Base-by-base conservation (phyloP, 1,140 invertebrate genomes). In the Heliothis virescens region DNA sequence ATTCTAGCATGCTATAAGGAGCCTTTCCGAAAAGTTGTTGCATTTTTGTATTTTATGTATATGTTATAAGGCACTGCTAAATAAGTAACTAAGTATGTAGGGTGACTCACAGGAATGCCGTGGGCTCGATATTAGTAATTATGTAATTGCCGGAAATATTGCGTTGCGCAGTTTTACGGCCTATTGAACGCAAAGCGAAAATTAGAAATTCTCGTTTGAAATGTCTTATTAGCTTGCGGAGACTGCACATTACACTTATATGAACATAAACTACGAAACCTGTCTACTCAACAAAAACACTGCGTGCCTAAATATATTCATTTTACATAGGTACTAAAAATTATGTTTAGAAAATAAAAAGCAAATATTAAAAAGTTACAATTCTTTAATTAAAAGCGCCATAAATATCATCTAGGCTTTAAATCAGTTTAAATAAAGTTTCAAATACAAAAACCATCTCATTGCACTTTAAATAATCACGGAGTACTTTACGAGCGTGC, bases 201-300 rank as follows among this genome's bases (percentile, higher is more conserved):
- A 80, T 80, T 75, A 75, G 72, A 80, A 80, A 60, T 80, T 76
- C 72, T 69, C 59, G 12, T 71, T 71, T 53, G 18, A 53, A 79
- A 72, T 47, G 55, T 29, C 77, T 79, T 48, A 60, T 72, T 79
- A 72, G 72, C 77, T 34, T 26, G 50, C 10, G 18, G 15, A 11
- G 55, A 16, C 16, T 12, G 50, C 12, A 1, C n/a, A 13, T 69
- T 34, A 80, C 72, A 80, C 79, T 62, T 29, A 18, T 34, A 0
- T 26, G 13, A 47, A 15, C 34, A 29, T 15, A 11, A 34, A 41
- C 41, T 29, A 21, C 0, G 53, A 7, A 53, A n/a, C 0, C 4
- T 16, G 15, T n/a, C 0, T 53, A 53, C 12, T n/a, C 2, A n/a
- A 53, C 5, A 53, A n/a, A 16, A 13, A n/a, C 15, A 1, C 2